Conservation (phyloP, 2,888 invertebrate genomes). For the Osedax fenrisi region DNA sequence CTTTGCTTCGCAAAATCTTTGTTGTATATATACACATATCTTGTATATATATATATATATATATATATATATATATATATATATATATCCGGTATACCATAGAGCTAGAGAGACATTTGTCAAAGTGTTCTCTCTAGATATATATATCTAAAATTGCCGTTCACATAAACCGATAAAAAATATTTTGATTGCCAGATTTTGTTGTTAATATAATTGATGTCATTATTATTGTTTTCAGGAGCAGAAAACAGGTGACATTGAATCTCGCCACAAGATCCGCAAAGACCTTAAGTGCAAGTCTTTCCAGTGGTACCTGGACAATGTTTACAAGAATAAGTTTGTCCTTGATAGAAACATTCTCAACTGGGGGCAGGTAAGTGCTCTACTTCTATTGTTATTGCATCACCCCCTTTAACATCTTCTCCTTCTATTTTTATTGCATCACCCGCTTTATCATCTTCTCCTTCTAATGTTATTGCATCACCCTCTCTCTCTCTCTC, state of each 20-base stretch:
- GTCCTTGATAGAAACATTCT: constrained; percentile 68
- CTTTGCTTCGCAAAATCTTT: too few relatives aligned
- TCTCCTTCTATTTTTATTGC: background rate
- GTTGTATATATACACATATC: too few relatives aligned
- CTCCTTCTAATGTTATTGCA: background rate
- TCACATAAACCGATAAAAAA: too few relatives aligned
- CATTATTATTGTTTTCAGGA: too few relatives aligned
- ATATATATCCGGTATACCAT: background rate
- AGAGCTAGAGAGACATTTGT: background rate
- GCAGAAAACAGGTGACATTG: constrained; percentile 62
- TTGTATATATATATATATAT: background rate
- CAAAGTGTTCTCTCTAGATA: too few relatives aligned
- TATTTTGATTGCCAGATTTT: too few relatives aligned
- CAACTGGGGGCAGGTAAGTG: constrained; percentile 57
- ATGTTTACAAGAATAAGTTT: constrained; percentile 77
- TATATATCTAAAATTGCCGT: background rate
- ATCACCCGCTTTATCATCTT: background rate
- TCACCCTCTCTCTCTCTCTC: background rate
- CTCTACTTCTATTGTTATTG: background rate
- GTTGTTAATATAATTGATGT: too few relatives aligned
- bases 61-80: background rate
- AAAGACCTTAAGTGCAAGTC: constrained; percentile 69
- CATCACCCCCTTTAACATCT: too few relatives aligned
- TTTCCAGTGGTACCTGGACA: constrained; percentile 79
- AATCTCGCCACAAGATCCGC: constrained; percentile 65